These are phyloP conservation scores for Apantesis nais DNA, from an alignment of 2,888 invertebrate species.

Conservation along the genomic window DNA sequence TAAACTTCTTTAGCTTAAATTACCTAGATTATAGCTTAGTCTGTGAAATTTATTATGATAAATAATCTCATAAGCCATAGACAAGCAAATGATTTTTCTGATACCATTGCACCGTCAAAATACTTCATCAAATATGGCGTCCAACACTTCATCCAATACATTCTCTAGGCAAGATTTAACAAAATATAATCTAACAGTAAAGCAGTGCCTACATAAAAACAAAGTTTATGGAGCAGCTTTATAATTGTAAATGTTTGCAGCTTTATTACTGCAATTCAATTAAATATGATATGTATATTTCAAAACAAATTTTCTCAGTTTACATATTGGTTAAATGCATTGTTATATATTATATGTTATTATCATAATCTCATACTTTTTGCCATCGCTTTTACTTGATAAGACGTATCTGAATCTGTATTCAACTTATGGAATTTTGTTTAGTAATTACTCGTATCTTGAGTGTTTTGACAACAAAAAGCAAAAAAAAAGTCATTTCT, in stretches of 20 bases:
- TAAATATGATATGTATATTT: conserved; percentile 21
- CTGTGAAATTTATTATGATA: neutral
- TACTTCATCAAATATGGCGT: conserved; percentile 24
- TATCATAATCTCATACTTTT: too few relatives aligned
- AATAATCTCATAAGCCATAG: conserved; percentile 6
- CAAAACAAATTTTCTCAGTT: too few relatives aligned
- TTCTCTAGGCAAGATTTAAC: conserved; percentile 27
- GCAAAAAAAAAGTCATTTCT: neutral
- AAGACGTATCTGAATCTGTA: neutral
- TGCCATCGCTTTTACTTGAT: too few relatives aligned
- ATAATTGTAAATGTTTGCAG: conserved; percentile 32
- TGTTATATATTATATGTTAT: too few relatives aligned
- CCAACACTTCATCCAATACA: conserved; percentile 27
- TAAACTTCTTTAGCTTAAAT: too few relatives aligned
- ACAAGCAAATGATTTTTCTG: conserved; percentile 18
- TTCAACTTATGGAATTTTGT: neutral
- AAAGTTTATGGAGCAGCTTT: conserved; percentile 40
- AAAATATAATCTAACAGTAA: conserved; percentile 27
- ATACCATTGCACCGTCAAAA: conserved; percentile 16
- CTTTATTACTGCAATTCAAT: conserved; percentile 42
- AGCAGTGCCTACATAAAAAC: conserved; percentile 36
- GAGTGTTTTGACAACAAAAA: neutral
- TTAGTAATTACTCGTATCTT: neutral
- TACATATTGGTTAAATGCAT: too few relatives aligned
- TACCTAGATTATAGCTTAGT: too few relatives aligned